Conservation (phyloP, 2,888 invertebrate genomes). For the Ochropleura leucogaster region DNA sequence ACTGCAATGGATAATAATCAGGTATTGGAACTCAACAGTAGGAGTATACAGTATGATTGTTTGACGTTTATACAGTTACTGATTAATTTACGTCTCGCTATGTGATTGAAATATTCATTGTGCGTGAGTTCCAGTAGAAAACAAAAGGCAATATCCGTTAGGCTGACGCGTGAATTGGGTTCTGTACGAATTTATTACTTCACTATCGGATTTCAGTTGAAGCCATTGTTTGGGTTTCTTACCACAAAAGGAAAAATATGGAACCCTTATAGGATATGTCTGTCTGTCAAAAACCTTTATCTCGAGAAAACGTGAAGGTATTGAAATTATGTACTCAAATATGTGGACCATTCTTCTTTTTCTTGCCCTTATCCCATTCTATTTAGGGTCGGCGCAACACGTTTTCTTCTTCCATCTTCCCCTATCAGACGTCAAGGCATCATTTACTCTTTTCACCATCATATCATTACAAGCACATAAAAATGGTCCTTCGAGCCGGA, state of each 20-base stretch:
- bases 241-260: too few relatives aligned
- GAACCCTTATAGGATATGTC: too few relatives aligned
- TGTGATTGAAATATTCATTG: conserved; percentile 61
- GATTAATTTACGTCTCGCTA: conserved; percentile 67
- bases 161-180: conserved; percentile 48
- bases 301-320: too few relatives aligned
- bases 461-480: too few relatives aligned
- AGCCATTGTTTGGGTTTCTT: conserved; percentile 5
- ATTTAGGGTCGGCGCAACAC: too few relatives aligned
- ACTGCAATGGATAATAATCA: conserved; percentile 43
- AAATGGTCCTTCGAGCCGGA: conserved; percentile 87
- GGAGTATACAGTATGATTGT: conserved; percentile 40
- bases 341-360: too few relatives aligned
- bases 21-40: conserved; percentile 32
- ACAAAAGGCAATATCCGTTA: conserved; percentile 61
- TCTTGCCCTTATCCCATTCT: too few relatives aligned
- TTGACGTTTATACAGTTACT: conserved; percentile 70
- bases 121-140: conserved; percentile 54
- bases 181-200: conserved; percentile 42
- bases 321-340: too few relatives aligned
- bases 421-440: too few relatives aligned
- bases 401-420: too few relatives aligned
- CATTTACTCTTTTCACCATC: too few relatives aligned
- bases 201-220: conserved; percentile 33
- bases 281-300: too few relatives aligned